Evolutionary conservation across 2,797 vertebrate genomes (phyloP), one percentile per base, ranked within the genome.

Genomic region (Pagetopsis macropterus): DNA sequence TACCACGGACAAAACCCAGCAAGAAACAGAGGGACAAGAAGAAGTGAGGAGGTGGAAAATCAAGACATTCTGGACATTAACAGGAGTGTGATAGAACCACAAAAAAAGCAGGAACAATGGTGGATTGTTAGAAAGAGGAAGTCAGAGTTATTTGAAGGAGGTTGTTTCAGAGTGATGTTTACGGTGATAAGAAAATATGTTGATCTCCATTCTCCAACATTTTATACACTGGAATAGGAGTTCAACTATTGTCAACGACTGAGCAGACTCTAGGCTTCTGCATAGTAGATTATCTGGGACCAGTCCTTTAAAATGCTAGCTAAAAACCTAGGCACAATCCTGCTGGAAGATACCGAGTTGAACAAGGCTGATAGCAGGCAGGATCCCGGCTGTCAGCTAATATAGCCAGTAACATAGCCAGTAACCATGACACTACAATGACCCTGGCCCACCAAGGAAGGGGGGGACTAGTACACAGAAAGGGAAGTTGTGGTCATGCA

Each of bases 11-110:
- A 58, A 94, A 94, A 74, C 90, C 80, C 45, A 91, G 92, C 72
- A 95, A 95, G 79, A 98, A 96, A 88, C 96, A 94, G 73, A 96
- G 93, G 78, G 94, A 95, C 67, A 89, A 96, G 79, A 95, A 95
- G 91, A 97, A 98, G 92, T 98, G 96, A 96, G 49, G 41, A 64
- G 23, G 3, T 15, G 54, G 11, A n/a, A 3, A 13, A 31, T 5
- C 6, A 15, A 41, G 19, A 2, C 67, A n/a, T 23, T 23, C 12
- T 49, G 16, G 31, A 55, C 21, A 41, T 56, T 21, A 13, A 10
- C 8, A 45, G n/a, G 12, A 46, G 12, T 51, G 27, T 45, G 50
- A 49, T 49, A 16, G 27, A 44, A 56, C 23, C 31, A 49, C 40
- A 56, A 46, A 74, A 41, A 57, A 70, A n/a, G 13, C 1, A 21